Evolutionary conservation across 2,888 invertebrate genomes (phyloP).

Genomic region (Hylaea fasciaria): DNA sequence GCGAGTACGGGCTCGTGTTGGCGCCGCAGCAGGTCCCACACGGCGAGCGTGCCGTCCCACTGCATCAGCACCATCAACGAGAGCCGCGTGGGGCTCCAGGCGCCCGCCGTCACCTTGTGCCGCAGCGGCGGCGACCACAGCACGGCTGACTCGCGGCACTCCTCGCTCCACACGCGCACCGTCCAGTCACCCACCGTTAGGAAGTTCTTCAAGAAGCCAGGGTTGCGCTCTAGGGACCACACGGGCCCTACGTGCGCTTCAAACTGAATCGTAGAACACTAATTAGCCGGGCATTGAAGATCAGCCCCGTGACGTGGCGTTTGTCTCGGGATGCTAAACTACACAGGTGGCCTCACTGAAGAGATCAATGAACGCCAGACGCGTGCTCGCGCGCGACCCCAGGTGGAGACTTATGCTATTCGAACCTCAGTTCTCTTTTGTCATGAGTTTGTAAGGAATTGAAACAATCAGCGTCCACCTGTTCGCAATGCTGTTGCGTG

Average conservation of each 20-base stretch:
- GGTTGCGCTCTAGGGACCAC: constrained; percentile 93
- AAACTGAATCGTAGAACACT: constrained; percentile 62
- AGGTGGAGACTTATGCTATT: too few species aligned
- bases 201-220: constrained; percentile 96
- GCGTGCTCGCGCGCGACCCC: too few species aligned
- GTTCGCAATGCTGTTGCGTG: too few species aligned
- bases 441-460: too few species aligned
- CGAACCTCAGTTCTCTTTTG: too few species aligned
- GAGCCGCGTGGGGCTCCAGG: constrained; percentile 92
- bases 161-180: constrained; percentile 96
- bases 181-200: constrained; percentile 97
- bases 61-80: not conserved
- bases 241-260: constrained; percentile 93
- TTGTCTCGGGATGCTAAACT: too few species aligned
- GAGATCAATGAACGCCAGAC: too few species aligned
- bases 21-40: constrained; percentile 4
- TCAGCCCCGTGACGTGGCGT: too few species aligned
- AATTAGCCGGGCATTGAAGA: too few species aligned
- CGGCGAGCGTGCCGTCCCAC: not conserved
- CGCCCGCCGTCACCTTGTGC: constrained; percentile 88
- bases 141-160: constrained; percentile 95
- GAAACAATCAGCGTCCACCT: too few species aligned
- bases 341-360: too few species aligned
- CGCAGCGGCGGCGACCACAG: constrained; percentile 92
- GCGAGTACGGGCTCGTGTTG: constrained; percentile 91